Base-by-base conservation (phyloP, 2,113 vertebrate species). In the Callopanchax toddi region DNA sequence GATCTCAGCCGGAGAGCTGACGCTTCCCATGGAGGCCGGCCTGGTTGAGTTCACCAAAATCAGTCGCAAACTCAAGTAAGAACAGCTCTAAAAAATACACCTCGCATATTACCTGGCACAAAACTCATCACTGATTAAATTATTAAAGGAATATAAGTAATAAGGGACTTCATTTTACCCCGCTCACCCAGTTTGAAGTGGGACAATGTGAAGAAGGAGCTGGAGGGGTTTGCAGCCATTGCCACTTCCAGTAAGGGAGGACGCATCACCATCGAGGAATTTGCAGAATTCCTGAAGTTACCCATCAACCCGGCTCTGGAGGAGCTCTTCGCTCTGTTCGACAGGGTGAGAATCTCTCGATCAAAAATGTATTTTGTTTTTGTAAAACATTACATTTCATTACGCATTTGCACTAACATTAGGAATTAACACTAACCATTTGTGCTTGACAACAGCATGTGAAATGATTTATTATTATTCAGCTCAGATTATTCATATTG, bases 11-110 rank as follows among this genome's bases (percentile, higher is more conserved):
- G 96, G 97, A 13, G 94, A 98, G 72, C 80, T 99, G 3, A 99
- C 95, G 0, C 88, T 99, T 62, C 97, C 97, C 1, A 99, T 99
- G 97, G 97, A 99, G 82, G 93, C 96, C 1, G 97, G 97, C 18
- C 87, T 99, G 73, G 97, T 99, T 49, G 97, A 99, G 81, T 99
- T 99, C 85, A 98, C 96, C 63, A 99, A 99, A 91, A 95, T 99
- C 37, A 99, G 96, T 89, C 95, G 87, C 57, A 99, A 99, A 81
- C 86, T 99, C 67, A 93, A 95, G 97, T 99, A 94, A 90, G 94
- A 51, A 6, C 23, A 37, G 18, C 3, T 56, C 8, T 11, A 5
- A 8, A 44, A 17, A 6, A 5, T 18, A 18, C 6, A 5, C 9
- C 46, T 26, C 21, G 9, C 21, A 40, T 17, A 7, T 32, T 37